phyloP scores from a whole-genome alignment of 2,797 vertebrate genomes.

The Sebastes vulpes region DNA sequence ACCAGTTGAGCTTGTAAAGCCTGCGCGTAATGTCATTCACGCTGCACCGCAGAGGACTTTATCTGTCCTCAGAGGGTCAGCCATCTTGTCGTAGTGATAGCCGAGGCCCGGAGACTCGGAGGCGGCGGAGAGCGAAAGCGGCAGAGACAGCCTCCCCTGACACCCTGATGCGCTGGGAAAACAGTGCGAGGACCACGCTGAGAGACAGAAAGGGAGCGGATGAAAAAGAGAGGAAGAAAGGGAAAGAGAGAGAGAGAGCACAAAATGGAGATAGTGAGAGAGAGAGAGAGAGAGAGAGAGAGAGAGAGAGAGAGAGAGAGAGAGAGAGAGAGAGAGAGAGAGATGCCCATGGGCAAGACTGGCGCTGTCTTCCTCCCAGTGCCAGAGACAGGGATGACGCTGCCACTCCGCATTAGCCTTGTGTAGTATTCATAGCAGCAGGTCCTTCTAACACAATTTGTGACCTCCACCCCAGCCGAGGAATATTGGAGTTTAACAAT shows the following conservation, averaged over 20 bases:
- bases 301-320: constrained; percentile 42
- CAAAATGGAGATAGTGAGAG: not conserved
- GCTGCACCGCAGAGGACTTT: constrained; percentile 42
- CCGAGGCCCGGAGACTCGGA: constrained; percentile 58
- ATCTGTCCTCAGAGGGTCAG: constrained; percentile 69
- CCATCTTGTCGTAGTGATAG: constrained; percentile 65
- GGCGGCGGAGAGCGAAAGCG: constrained; percentile 42
- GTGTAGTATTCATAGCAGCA: constrained; percentile 90
- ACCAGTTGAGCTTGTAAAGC: constrained; percentile 30
- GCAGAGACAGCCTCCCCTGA: constrained; percentile 51
- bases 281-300: constrained; percentile 43
- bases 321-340: constrained; percentile 42
- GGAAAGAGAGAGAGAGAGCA: not conserved
- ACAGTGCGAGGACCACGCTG: constrained; percentile 57
- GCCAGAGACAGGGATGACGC: constrained; percentile 80
- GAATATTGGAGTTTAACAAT: constrained; percentile 94
- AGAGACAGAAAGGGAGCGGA: constrained; percentile 57
- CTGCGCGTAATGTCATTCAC: constrained; percentile 37
- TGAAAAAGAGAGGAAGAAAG: constrained; percentile 21
- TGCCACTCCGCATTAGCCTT: constrained; percentile 85
- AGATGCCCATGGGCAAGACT: constrained; percentile 74
- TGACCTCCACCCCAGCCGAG: constrained; percentile 87
- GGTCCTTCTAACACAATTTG: constrained; percentile 90
- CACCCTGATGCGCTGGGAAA: constrained; percentile 65
- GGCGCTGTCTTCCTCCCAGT: constrained; percentile 81